phyloP scores from a whole-genome alignment of 92 coral and sea anemone species.

The Hydrozoanthus gracilis region DNA sequence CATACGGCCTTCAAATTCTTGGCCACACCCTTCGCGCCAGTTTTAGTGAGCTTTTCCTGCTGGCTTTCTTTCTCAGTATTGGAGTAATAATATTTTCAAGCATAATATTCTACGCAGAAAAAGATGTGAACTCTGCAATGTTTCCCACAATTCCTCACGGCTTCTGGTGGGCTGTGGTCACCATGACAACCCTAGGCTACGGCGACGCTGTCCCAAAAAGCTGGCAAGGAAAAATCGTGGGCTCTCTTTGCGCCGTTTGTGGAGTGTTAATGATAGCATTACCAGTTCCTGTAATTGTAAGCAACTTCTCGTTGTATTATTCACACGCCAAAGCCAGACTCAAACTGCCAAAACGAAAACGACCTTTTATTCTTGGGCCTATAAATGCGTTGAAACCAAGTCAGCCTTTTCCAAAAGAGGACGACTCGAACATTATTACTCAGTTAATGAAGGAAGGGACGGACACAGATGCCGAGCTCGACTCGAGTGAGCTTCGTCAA shows the following conservation, averaged over 20 bases:
- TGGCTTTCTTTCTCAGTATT: constrained; percentile 90
- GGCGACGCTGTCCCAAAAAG: constrained; percentile 91
- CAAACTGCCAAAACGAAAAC: constrained; percentile 78
- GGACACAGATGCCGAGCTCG: constrained; percentile 45
- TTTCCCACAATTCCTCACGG: constrained; percentile 94
- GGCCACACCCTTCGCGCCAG: constrained; percentile 97
- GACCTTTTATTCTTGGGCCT: constrained; percentile 95
- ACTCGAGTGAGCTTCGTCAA: constrained; percentile 26
- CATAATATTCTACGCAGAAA: constrained; percentile 93
- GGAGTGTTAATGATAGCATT: constrained; percentile 95
- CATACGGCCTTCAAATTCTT: constrained; percentile 96
- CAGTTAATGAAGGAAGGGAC: constrained; percentile 54
- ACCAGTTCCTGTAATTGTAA: constrained; percentile 97
- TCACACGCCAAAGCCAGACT: constrained; percentile 98
- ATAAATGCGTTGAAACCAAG: constrained; percentile 93
- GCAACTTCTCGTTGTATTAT: constrained; percentile 96
- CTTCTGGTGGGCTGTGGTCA: constrained; percentile 99
- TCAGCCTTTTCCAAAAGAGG: constrained; percentile 81
- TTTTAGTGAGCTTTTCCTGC: constrained; percentile 91
- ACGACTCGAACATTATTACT: constrained; percentile 67
- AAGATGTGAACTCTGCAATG: constrained; percentile 59
- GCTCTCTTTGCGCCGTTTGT: constrained; percentile 93
- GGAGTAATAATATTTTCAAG: constrained; percentile 97
- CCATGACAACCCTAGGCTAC: constrained; percentile 99
- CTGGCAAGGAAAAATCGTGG: constrained; percentile 90